Percentiles rank a stretch among this genome's conserved stretches.
Evolutionary conservation across 2,113 vertebrate genomes (phyloP).

Genomic region (Sapajus apella): DNA sequence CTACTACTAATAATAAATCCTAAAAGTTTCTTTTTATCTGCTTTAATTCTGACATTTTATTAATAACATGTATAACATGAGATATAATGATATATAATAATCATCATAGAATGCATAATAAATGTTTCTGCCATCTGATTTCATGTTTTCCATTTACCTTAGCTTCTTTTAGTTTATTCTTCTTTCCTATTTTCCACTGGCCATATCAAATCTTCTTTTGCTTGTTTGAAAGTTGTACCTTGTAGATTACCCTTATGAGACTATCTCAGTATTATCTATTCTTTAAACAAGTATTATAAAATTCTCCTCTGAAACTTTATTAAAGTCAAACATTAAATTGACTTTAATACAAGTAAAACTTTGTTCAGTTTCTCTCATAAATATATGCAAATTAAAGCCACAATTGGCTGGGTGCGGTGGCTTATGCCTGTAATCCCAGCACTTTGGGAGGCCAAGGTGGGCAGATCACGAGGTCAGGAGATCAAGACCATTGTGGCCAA

Average conservation of each 20-base stretch:
- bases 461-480: too few species aligned
- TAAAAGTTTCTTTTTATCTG: background rate
- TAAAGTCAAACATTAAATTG: background rate
- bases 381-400: background rate
- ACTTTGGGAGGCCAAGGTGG: too few species aligned
- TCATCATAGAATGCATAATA: background rate
- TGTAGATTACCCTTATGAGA: background rate
- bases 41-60: background rate
- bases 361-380: background rate
- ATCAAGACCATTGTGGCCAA: too few species aligned
- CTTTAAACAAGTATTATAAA: background rate
- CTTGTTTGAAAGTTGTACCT: background rate
- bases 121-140: background rate
- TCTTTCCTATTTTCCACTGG: background rate
- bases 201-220: background rate
- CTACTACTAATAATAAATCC: background rate
- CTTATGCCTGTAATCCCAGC: too few species aligned
- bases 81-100: background rate
- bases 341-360: background rate
- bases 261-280: background rate
- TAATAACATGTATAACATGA: background rate
- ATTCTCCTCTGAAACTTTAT: background rate
- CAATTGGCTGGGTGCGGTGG: too few species aligned
- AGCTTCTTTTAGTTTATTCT: background rate
- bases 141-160: background rate